Percentiles rank a stretch among this genome's conserved stretches.
phyloP scores from a whole-genome alignment of 2,888 invertebrate species.

The Troides helena region DNA sequence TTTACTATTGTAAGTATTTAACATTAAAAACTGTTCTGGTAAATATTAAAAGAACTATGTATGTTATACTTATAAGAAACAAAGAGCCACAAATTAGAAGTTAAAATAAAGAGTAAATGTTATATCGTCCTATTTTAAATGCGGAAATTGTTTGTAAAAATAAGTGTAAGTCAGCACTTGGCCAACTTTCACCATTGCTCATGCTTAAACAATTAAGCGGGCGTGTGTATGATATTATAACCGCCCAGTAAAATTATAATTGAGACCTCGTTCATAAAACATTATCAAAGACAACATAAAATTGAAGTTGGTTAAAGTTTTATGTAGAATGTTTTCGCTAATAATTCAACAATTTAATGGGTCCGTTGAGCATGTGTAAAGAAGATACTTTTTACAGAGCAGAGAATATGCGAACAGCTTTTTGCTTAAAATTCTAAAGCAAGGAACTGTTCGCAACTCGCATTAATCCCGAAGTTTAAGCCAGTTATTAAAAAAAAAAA shows the following conservation, averaged over 20 bases:
- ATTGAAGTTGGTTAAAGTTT: conserved; percentile 13
- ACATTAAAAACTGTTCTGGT: too few relatives aligned
- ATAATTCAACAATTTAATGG: conserved; percentile 31
- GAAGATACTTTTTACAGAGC: conserved; percentile 43
- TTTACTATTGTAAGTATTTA: too few relatives aligned
- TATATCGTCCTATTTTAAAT: conserved; percentile 65
- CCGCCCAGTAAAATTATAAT: conserved; percentile 33
- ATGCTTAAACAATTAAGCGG: conserved; percentile 60
- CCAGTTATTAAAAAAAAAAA: conserved; percentile 26
- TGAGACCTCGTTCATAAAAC: conserved; percentile 9
- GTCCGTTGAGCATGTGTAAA: conserved; percentile 42
- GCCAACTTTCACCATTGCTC: conserved; percentile 69
- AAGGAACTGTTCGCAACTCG: conserved; percentile 57
- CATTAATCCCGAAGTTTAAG: conserved; percentile 48
- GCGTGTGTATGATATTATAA: conserved; percentile 39
- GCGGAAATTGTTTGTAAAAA: conserved; percentile 69
- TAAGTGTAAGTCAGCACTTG: conserved; percentile 68
- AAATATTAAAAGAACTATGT: neutral
- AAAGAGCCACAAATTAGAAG: conserved; percentile 40
- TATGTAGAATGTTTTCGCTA: conserved; percentile 11
- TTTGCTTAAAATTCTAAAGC: conserved; percentile 46
- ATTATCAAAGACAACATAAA: conserved; percentile 12
- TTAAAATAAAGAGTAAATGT: conserved; percentile 45
- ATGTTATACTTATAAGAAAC: neutral
- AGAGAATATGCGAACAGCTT: conserved; percentile 55